Conservation (phyloP, 2,888 invertebrate species). For the Dicranocentrus wangi region DNA sequence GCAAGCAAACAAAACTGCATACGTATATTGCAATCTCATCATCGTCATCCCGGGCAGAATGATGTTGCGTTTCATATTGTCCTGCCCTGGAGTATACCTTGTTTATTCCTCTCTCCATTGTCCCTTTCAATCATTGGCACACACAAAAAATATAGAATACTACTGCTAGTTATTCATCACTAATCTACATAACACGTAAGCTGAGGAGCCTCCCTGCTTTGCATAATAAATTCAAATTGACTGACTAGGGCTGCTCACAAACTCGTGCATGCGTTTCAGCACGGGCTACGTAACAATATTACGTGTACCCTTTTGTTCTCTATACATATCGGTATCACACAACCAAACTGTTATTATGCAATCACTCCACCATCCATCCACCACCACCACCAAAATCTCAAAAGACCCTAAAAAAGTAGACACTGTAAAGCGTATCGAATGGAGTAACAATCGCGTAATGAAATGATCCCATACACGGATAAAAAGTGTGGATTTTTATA, state of each 20-base stretch:
- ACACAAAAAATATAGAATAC: too few species aligned
- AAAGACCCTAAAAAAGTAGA: too few species aligned
- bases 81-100: neutral
- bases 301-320: too few species aligned
- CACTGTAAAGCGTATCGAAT: too few species aligned
- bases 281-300: neutral
- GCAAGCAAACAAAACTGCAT: neutral
- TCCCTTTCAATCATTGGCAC: neutral
- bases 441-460: too few species aligned
- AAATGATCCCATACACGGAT: too few species aligned
- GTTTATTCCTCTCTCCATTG: neutral
- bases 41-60: neutral
- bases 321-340: neutral
- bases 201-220: neutral
- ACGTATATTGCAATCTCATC: neutral
- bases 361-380: neutral
- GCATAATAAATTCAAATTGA: slow-evolving; percentile 14
- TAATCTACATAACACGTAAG: neutral
- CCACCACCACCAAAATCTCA: too few species aligned
- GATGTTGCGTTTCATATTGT: neutral
- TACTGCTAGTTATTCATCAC: neutral
- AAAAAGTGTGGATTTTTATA: too few species aligned
- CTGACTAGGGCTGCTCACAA: neutral
- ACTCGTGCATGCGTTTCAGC: neutral
- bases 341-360: neutral